These are phyloP conservation scores for Heterotis niloticus DNA, from an alignment of 2,113 vertebrate genomes.

Conservation along the genomic window DNA sequence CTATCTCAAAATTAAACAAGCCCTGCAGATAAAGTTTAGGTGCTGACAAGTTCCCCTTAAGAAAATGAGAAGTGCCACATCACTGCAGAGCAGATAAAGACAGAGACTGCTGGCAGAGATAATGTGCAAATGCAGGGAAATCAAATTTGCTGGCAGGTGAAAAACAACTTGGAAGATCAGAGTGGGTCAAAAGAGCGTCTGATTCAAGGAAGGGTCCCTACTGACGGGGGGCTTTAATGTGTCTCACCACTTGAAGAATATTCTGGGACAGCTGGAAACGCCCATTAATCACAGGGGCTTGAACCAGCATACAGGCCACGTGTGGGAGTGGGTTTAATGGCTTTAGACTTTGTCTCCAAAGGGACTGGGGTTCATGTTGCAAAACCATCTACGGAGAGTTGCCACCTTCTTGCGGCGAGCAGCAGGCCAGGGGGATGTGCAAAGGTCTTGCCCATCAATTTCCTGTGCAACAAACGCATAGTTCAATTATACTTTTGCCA, in stretches of 20 bases:
- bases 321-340: slow-evolving; percentile 36
- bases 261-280: slow-evolving; percentile 31
- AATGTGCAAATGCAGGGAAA: not conserved
- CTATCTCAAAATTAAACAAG: not conserved
- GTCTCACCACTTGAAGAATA: slow-evolving; percentile 10
- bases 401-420: not conserved
- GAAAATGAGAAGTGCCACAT: not conserved
- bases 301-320: slow-evolving; percentile 35
- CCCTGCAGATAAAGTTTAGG: not conserved
- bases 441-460: too few relatives aligned
- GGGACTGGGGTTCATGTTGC: slow-evolving; percentile 26
- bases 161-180: slow-evolving; percentile 4
- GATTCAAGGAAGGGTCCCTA: not conserved
- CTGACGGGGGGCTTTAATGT: slow-evolving; percentile 28
- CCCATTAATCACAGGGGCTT: slow-evolving; percentile 31
- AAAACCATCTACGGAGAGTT: slow-evolving; percentile 23
- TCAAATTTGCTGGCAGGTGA: not conserved
- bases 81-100: not conserved
- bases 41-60: not conserved
- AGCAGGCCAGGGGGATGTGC: not conserved
- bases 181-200: not conserved
- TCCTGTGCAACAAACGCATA: too few relatives aligned
- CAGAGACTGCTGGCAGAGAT: not conserved
- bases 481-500: too few relatives aligned
- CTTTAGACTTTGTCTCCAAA: slow-evolving; percentile 34